A percentile compares a stretch with the other conserved stretches of the same genome.
Conservation (phyloP, 2,888 invertebrate species). For the Congeria kusceri region DNA sequence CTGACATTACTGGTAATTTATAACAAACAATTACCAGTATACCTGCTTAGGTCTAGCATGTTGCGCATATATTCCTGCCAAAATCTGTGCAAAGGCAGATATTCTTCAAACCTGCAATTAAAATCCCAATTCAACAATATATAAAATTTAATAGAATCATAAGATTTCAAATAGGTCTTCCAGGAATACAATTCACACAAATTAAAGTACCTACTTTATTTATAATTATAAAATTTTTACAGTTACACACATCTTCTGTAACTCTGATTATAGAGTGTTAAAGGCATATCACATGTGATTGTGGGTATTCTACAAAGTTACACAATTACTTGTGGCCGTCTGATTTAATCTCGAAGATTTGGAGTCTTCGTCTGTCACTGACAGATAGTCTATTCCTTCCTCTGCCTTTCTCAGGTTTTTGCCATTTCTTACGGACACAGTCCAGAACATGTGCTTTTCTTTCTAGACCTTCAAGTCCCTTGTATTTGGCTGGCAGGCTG, state of each 20-base stretch:
- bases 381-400: conserved; percentile 62
- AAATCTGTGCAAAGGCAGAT: conserved; percentile 77
- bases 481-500: conserved; percentile 62
- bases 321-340: conserved; percentile 68
- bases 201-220: too few species aligned
- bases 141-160: too few species aligned
- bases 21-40: too few species aligned
- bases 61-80: conserved; percentile 83
- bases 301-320: too few species aligned
- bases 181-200: too few species aligned
- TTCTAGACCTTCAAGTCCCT: conserved; percentile 62
- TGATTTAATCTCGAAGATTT: conserved; percentile 69
- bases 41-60: conserved; percentile 74
- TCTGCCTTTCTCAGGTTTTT: conserved; percentile 29
- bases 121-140: too few species aligned
- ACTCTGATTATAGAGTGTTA: too few species aligned
- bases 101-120: conserved; percentile 76
- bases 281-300: too few species aligned
- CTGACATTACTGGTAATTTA: too few species aligned
- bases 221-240: too few species aligned
- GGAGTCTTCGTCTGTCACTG: conserved; percentile 66
- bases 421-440: conserved; percentile 46
- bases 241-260: too few species aligned
- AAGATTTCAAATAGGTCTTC: too few species aligned
- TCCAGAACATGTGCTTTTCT: conserved; percentile 59